Base-by-base conservation (phyloP, 2,797 vertebrate genomes). In the Jordanella pulchra region DNA sequence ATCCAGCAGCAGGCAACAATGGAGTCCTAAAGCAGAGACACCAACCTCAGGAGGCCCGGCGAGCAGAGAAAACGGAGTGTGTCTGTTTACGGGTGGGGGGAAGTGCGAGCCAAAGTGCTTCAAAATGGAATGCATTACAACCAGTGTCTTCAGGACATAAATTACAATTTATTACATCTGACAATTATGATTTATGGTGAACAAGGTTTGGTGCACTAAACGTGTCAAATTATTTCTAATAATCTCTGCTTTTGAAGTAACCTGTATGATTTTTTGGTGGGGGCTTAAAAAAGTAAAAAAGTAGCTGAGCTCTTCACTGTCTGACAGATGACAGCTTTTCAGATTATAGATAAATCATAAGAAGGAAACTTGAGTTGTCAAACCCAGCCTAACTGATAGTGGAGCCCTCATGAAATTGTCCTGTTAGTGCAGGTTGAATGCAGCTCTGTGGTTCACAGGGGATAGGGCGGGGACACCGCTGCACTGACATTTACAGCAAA, bases 1-100 rank as follows among this genome's bases (percentile, higher is more conserved):
- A 95, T 94, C 93, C 86, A 76, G 87, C 88, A 88, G 90, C 89
- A 90, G 91, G 89, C 93, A 93, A 94, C 93, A 93, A 95, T 93
- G 78, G 93, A 90, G 91, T 93, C 73, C 91, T 89, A 92, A 93
- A 92, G 93, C 92, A 94, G 93, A 95, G 95, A 93, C 91, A 89
- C 93, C 94, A 95, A 93, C 92, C 93, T 91, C 89, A 91, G 93
- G 93, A 93, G 91, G 93, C 93, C 93, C 90, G 3, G 61, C 69
- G 89, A 92, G 88, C 87, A 90, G 85, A 86, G 75, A 82, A 83
- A 81, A 82, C 82, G 82, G 67, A 55, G 67, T 7, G 86, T 82
- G 87, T 81, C 86, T 88, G 86, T 90, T 91, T 86, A 90, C 89
- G 85, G 77, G 82, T 85, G 85, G 90, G 91, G 67, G 91, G 92